Evolutionary conservation across 2,888 invertebrate genomes (phyloP), one percentile per base, ranked within the genome.

Genomic region (Hirtodrosophila alboralis): DNA sequence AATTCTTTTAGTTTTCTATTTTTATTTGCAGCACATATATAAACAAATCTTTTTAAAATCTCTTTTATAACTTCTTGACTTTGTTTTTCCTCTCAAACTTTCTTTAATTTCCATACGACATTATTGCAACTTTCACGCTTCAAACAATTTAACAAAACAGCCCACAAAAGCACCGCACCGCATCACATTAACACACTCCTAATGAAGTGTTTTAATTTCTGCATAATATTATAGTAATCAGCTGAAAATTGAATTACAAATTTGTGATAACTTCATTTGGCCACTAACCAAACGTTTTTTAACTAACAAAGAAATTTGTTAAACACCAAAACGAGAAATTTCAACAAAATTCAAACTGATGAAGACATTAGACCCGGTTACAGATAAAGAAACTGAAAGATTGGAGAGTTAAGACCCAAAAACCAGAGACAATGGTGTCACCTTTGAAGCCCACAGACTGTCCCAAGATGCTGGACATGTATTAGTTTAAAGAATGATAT

Each of bases 131-230:
- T 75, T 83, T 79, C 79, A 83, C 79, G 65, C 75, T 68, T 65
- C 33, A 10, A 9, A 23, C 14, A n/a, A n/a, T n/a, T n/a, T 28
- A 27, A 36, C 5, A 8, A 41, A 26, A 26, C n/a, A n/a, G n/a
- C n/a, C 37, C 34, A 49, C 49, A 51, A 51, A 16, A 13, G 14
- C n/a, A n/a, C n/a, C n/a, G 18, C 31, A 40, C 21, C 33, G 34
- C 51, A 36, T 41, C 34, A 49, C 60, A 76, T 79, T 83, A 83
- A 74, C 74, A 75, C 76, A 31, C 47, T 38, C 48, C 61, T 79
- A 79, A 83, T 83, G 83, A 79, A 74, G 79, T 83, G 79, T 76
- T 60, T 83, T 74, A 65, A 64, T 71, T 71, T 61, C 62, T 28
- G 63, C 43, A 81, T 75, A 78, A 67, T 54, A 60, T 73, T 78